phyloP scores from a whole-genome alignment of 2,113 vertebrate genomes.

The Bos taurus region DNA sequence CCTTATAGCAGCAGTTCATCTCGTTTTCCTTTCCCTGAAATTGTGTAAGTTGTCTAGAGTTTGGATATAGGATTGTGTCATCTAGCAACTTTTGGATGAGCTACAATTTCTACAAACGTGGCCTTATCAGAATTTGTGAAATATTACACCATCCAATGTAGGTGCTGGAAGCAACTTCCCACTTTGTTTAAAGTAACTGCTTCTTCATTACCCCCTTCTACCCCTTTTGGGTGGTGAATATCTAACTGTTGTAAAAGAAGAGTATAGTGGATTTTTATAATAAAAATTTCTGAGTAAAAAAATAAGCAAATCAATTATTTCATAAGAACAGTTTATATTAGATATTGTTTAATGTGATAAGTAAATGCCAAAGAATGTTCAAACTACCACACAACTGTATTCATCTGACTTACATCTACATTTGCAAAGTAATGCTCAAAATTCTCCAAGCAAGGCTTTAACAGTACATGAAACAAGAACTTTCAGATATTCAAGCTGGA shows the following conservation, averaged over 20 bases:
- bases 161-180: background rate
- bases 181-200: background rate
- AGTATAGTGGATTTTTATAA: background rate
- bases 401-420: background rate
- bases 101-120: conserved; percentile 4
- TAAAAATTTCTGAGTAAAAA: background rate
- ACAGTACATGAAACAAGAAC: background rate
- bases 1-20: conserved; percentile 18
- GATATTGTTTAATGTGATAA: background rate
- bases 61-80: background rate
- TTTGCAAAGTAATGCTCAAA: background rate
- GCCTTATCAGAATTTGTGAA: background rate
- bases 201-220: background rate
- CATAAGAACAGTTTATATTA: background rate
- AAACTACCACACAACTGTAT: background rate
- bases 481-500: background rate
- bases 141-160: background rate
- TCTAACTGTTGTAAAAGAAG: background rate
- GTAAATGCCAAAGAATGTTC: background rate
- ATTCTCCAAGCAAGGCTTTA: background rate
- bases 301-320: background rate
- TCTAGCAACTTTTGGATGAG: conserved; percentile 13
- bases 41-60: conserved; percentile 34
- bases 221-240: background rate
- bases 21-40: background rate